phyloP scores from a whole-genome alignment of 2,888 invertebrate genomes.

The Eupithecia inturbata region DNA sequence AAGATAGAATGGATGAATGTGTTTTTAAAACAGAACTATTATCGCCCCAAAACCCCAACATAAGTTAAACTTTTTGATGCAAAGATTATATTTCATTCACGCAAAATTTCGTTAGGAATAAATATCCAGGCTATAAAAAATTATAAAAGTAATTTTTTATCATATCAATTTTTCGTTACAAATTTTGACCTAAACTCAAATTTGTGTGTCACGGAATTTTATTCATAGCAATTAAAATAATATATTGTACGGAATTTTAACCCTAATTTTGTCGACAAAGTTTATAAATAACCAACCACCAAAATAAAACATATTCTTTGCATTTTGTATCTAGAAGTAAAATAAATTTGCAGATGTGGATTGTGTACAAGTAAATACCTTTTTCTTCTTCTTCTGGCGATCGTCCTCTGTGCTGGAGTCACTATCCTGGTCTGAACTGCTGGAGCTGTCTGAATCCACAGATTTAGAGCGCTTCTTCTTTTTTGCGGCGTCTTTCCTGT shows the following conservation, averaged over 20 bases:
- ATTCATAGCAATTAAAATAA: not conserved
- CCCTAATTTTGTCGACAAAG: not conserved
- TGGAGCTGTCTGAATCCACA: slow-evolving; percentile 79
- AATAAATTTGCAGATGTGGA: slow-evolving; percentile 26
- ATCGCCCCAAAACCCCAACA: slow-evolving; percentile 50
- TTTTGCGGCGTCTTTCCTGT: slow-evolving; percentile 71
- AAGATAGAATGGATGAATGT: slow-evolving; percentile 32
- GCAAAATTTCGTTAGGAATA: not conserved
- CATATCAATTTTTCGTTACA: not conserved
- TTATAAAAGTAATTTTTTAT: not conserved
- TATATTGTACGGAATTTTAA: not conserved
- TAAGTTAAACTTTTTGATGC: slow-evolving; percentile 58
- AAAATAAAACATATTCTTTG: slow-evolving; percentile 54
- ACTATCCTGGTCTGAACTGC: slow-evolving; percentile 72
- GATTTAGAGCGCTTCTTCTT: slow-evolving; percentile 85
- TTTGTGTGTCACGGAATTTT: not conserved
- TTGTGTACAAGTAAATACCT: slow-evolving; percentile 61
- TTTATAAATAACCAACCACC: not conserved
- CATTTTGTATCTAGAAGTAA: slow-evolving; percentile 43
- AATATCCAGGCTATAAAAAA: too few species aligned
- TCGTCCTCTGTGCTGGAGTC: slow-evolving; percentile 71
- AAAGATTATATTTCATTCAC: slow-evolving; percentile 60
- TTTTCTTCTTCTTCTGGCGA: slow-evolving; percentile 72
- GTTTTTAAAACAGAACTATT: slow-evolving; percentile 37
- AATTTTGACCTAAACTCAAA: not conserved